Evolutionary conservation across 1,140 invertebrate genomes (phyloP).

Genomic region (Musca domestica): DNA sequence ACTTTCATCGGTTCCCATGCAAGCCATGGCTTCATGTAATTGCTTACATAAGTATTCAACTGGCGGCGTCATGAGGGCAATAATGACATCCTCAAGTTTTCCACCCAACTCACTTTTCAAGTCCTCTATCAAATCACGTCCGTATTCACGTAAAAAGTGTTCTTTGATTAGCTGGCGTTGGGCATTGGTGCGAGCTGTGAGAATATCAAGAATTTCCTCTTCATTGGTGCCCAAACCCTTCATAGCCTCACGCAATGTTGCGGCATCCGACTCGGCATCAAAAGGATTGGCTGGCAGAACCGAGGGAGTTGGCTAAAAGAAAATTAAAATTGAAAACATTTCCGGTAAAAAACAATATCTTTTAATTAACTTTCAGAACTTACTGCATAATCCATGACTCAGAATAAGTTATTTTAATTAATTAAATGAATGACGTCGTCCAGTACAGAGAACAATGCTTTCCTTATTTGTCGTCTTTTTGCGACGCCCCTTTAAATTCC

Average conservation of each 20-base stretch:
- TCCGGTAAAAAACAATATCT: background rate
- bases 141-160: constrained; percentile 72
- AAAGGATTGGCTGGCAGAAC: constrained; percentile 61
- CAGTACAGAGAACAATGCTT: no score
- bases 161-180: constrained; percentile 69
- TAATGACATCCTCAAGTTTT: constrained; percentile 74
- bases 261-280: constrained; percentile 67
- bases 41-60: constrained; percentile 70
- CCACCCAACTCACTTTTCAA: constrained; percentile 74
- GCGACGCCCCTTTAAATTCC: no score
- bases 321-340: background rate
- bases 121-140: constrained; percentile 71
- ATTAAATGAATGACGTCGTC: no score
- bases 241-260: constrained; percentile 70
- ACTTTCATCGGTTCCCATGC: constrained; percentile 62
- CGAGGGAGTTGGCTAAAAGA: constrained; percentile 59
- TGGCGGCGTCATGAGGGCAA: constrained; percentile 69
- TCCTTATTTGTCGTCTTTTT: no score
- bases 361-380: background rate
- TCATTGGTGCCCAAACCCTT: constrained; percentile 77
- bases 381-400: background rate
- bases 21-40: constrained; percentile 67
- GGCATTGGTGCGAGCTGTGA: constrained; percentile 63
- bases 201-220: constrained; percentile 70
- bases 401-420: background rate